phyloP scores from a whole-genome alignment of 1,140 invertebrate species.

The Drosophila bocki region DNA sequence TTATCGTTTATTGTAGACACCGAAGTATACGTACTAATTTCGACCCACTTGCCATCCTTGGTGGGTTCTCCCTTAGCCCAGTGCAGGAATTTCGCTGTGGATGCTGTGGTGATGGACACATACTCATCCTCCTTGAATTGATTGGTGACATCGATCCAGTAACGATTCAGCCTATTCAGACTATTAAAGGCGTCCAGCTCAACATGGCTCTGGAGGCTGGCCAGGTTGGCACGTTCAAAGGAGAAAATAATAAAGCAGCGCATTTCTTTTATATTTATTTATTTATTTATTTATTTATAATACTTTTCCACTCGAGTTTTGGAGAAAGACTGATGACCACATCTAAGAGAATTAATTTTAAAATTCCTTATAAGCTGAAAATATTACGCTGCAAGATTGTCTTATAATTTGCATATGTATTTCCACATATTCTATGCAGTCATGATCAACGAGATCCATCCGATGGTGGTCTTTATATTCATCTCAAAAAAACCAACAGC shows the following conservation, averaged over 20 bases:
- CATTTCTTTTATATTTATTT: neutral
- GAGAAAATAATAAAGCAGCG: neutral
- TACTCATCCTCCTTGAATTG: constrained; percentile 27
- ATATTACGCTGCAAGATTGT: constrained; percentile 25
- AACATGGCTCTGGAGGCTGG: neutral
- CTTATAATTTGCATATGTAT: too few relatives aligned
- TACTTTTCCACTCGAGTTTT: neutral
- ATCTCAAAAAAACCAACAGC: neutral
- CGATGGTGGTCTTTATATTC: neutral
- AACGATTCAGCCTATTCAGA: neutral
- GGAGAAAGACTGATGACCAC: neutral
- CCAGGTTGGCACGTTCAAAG: constrained; percentile 9
- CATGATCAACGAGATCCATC: too few relatives aligned
- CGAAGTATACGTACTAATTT: neutral
- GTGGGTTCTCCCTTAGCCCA: constrained; percentile 25
- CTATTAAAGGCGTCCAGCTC: constrained; percentile 15
- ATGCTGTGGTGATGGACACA: constrained; percentile 22
- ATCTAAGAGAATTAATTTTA: neutral
- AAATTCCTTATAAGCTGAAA: constrained; percentile 7
- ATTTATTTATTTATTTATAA: neutral
- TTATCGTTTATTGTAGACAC: constrained; percentile 25
- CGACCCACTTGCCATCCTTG: constrained; percentile 21
- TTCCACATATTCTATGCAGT: too few relatives aligned
- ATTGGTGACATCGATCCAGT: constrained; percentile 33
- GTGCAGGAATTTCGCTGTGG: constrained; percentile 8